Evolutionary conservation across 2,113 vertebrate genomes (phyloP).

Genomic region (Notarius lentiginosus): DNA sequence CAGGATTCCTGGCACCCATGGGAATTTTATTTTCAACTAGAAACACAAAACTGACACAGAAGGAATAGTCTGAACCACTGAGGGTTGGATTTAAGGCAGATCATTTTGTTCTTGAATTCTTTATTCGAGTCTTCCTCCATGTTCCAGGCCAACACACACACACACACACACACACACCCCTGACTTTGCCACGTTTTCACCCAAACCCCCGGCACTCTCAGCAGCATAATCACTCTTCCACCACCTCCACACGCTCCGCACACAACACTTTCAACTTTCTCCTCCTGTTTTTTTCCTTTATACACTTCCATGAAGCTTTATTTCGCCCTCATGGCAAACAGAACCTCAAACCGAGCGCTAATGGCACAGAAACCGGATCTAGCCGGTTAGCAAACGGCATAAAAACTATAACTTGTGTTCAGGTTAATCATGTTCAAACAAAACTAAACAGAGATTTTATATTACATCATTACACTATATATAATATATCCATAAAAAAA

Average conservation of each 20-base stretch:
- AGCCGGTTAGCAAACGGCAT: constrained; percentile 16
- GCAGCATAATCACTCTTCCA: background rate
- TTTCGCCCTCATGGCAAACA: too few species aligned
- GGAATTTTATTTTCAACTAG: too few species aligned
- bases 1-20: too few species aligned
- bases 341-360: background rate
- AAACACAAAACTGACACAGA: too few species aligned
- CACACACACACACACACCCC: too few species aligned
- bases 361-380: background rate
- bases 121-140: background rate
- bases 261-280: background rate
- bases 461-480: background rate
- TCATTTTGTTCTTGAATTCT: too few species aligned
- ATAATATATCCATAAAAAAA: too few species aligned
- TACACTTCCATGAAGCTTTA: too few species aligned
- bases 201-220: background rate
- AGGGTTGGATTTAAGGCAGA: too few species aligned
- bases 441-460: background rate
- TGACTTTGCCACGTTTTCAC: constrained; percentile 51
- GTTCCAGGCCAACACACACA: constrained; percentile 1
- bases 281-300: background rate
- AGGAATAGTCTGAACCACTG: too few species aligned
- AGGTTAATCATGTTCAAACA: background rate
- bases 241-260: background rate
- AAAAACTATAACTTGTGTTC: background rate